Conservation (phyloP, 2,888 invertebrate species). For the Pheosia gnoma region DNA sequence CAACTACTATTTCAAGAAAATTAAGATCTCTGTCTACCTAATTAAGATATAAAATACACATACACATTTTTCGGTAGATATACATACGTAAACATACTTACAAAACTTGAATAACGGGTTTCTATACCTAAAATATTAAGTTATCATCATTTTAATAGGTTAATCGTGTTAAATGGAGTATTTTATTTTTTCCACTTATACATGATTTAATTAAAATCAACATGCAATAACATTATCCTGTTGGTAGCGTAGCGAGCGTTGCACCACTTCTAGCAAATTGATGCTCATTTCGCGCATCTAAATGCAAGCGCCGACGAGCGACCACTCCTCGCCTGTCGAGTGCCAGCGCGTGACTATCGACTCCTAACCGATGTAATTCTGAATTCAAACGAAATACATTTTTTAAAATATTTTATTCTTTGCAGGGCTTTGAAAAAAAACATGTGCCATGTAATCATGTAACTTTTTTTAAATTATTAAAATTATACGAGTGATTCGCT, state of each 20-base stretch:
- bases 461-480: too few species aligned
- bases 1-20: too few species aligned
- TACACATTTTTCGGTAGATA: too few species aligned
- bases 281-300: slow-evolving; percentile 36
- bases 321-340: slow-evolving; percentile 63
- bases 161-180: background rate
- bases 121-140: too few species aligned
- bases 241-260: background rate
- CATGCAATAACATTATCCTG: slow-evolving; percentile 15
- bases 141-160: too few species aligned
- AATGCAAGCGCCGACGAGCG: slow-evolving; percentile 50
- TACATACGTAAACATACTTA: too few species aligned
- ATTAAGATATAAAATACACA: background rate
- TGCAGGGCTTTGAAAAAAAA: too few species aligned
- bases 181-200: slow-evolving; percentile 9
- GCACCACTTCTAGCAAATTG: slow-evolving; percentile 40
- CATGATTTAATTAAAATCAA: slow-evolving; percentile 18
- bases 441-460: too few species aligned
- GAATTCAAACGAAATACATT: slow-evolving; percentile 25
- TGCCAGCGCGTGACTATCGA: slow-evolving; percentile 72
- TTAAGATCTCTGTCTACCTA: too few species aligned
- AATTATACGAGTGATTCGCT: too few species aligned
- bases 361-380: slow-evolving; percentile 45
- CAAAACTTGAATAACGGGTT: too few species aligned
- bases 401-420: background rate